Base-by-base conservation (phyloP, 2,888 invertebrate genomes). In the Melitaea athalia region DNA sequence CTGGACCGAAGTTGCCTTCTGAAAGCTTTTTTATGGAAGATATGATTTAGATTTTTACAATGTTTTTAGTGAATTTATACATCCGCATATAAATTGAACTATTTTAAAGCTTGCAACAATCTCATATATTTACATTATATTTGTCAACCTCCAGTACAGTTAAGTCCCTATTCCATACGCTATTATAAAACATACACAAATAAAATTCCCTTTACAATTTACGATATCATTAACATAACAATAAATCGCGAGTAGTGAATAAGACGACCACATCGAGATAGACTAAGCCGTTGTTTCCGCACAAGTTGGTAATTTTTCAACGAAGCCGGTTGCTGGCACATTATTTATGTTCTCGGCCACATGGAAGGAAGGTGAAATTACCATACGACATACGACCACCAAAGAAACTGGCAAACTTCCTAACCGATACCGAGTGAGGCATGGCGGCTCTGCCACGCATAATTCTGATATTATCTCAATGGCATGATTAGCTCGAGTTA, bases 261-360 rank as follows among this genome's bases (percentile, higher is more conserved):
- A 71, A 72, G 71, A 71, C 64, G 63, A 72, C 68, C 67, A 59
- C 66, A 72, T 72, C 64, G 67, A 71, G 72, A 72, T 67, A 68
- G 72, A 69, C 73, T 77, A 70, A 81, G 81, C 77, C 79, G 79
- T 79, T 74, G 82, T 83, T 84, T 83, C 81, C 82, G 81, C 75
- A 79, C 75, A 81, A 82, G 82, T 85, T 81, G 85, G 89, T 86
- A 90, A 91, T 91, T 91, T 91, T 91, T 91, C 91, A 90, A 85
- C 77, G 74, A 80, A 83, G 85, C 79, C 85, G 85, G 79, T 81
- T 82, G 85, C 84, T 85, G 85, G 87, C 87, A 83, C 83, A 81
- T 87, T 85, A 92, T 92, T 92, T 92, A 92, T 89, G 86, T 78
- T 76, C 76, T 76, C 83, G 81, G 83, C 81, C 80, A 83, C 76